Evolutionary conservation across 2,113 vertebrate genomes (phyloP), one percentile per base, ranked within the genome.

Genomic region (Labeo catla): DNA sequence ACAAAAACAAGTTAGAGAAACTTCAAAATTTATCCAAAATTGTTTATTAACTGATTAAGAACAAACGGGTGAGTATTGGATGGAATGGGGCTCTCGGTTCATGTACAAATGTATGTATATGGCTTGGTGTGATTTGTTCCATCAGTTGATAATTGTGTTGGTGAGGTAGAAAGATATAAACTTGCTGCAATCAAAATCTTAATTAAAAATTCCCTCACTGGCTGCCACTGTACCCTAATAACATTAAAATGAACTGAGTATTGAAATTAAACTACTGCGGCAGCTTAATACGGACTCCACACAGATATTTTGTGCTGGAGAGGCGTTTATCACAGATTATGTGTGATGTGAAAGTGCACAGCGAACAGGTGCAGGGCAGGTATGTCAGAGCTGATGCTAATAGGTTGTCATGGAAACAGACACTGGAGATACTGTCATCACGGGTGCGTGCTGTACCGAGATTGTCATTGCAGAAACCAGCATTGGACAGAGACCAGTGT

Each of bases 331-430:
- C 15, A 8, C 39, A 63, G 78, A 81, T 47, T 1, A 43, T 61
- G 43, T 47, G 39, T 16, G 11, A 63, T 65, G 59, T 65, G 21
- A 10, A 63, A 65, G 59, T 63, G 39, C 78, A 61, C 6, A n/a
- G 19, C 8, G 36, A 81, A 43, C 39, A 63, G 19, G 78, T 66
- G 43, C 23, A 81, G 43, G n/a, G 23, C 79, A 81, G 43, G 43
- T 45, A 11, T 47, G 70, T 80, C 78, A 47, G 57, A 10, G 61
- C 23, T 34, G 45, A 81, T 81, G 79, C 43, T 66, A 9, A 12
- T 43, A 0, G 59, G 61, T 81, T 50, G 79, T 66, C 79, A 66
- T 81, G 61, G 79, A 81, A 81, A 81, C 79, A 81, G 61, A 28
- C 23, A 50, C 28, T 23, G 61, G 43, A 81, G 43, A 81, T 66